Evolutionary conservation across 2,113 vertebrate species (phyloP).

Genomic region (Otocyon megalotis): DNA sequence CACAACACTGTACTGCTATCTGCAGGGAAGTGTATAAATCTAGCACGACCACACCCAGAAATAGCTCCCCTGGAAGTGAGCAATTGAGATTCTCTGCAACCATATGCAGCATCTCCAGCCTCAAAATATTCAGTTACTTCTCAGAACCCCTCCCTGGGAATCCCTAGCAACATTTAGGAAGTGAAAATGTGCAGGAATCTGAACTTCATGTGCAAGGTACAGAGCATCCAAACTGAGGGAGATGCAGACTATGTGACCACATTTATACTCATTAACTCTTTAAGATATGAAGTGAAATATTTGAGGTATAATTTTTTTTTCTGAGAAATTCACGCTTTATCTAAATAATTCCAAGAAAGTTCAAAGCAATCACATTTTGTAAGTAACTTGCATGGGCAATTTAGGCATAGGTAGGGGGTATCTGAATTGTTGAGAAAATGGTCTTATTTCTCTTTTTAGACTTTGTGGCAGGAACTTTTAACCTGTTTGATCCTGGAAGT

Average conservation of each 20-base stretch:
- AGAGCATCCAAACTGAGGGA: background rate
- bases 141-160: background rate
- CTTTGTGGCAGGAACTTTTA: background rate
- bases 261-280: background rate
- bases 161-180: background rate
- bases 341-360: background rate
- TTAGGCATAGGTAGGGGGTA: background rate
- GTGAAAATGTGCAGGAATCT: background rate
- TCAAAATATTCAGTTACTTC: background rate
- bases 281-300: background rate
- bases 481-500: conserved; percentile 44
- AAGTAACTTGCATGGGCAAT: conserved; percentile 29
- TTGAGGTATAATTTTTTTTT: background rate
- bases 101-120: background rate
- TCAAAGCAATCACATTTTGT: background rate
- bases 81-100: background rate
- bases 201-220: background rate
- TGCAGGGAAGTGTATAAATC: background rate
- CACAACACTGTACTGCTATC: background rate
- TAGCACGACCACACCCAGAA: background rate
- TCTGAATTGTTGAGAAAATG: background rate
- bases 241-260: background rate
- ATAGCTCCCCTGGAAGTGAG: background rate
- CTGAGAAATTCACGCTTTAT: background rate
- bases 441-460: conserved; percentile 9